Conservation (phyloP, 2,797 vertebrate species). For the Rousettus madagascariensis region DNA sequence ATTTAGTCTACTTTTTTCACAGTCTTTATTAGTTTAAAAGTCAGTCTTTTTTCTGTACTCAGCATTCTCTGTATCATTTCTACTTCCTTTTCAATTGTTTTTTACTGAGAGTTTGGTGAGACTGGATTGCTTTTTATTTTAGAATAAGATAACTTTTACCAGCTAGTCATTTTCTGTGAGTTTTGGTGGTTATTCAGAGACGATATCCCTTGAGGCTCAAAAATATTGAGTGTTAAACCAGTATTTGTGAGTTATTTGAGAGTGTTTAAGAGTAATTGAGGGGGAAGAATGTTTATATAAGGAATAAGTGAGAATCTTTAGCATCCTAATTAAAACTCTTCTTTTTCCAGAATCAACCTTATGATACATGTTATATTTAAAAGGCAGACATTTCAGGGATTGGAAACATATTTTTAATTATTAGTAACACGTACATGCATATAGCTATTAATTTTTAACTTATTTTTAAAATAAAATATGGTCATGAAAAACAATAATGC, state of each 20-base stretch:
- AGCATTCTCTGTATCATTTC: not conserved
- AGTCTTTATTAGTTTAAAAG: not conserved
- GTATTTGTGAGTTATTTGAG: not conserved
- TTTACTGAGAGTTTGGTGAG: not conserved
- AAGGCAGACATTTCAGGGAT: slow-evolving; percentile 55
- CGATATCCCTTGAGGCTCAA: not conserved
- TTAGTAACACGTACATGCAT: slow-evolving; percentile 61
- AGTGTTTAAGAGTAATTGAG: not conserved
- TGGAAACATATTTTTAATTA: slow-evolving; percentile 67
- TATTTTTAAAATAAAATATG: slow-evolving; percentile 69
- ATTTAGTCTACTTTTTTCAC: not conserved
- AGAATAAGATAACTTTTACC: not conserved
- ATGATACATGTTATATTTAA: slow-evolving; percentile 52
- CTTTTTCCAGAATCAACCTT: not conserved
- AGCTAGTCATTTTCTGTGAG: not conserved
- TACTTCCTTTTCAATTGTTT: not conserved
- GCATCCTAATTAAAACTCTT: not conserved
- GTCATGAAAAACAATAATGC: slow-evolving; percentile 46
- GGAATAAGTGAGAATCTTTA: slow-evolving; percentile 15
- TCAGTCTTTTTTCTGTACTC: not conserved
- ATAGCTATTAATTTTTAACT: slow-evolving; percentile 54
- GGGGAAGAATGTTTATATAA: not conserved
- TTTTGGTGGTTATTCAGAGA: not conserved
- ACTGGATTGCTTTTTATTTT: not conserved
- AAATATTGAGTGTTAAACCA: not conserved